phyloP scores from a whole-genome alignment of 2,888 invertebrate species.

The Dryadula phaetusa region DNA sequence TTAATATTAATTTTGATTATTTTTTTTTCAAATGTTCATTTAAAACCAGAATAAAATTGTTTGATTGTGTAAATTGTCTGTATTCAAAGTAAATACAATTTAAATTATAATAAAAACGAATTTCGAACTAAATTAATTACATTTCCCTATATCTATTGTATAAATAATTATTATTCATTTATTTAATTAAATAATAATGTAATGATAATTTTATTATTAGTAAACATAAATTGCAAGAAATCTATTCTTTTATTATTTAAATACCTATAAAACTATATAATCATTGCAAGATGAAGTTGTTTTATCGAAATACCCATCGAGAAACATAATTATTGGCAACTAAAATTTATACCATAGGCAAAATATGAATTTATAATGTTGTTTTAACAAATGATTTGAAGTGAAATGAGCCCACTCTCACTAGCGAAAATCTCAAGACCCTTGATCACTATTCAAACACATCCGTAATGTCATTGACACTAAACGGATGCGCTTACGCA shows the following conservation, averaged over 20 bases:
- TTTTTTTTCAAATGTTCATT: no score
- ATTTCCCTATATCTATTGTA: no score
- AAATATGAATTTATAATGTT: slow-evolving; percentile 17
- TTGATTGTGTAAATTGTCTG: no score
- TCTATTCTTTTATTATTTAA: background rate
- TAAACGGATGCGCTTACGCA: slow-evolving; percentile 74
- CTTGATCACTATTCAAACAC: slow-evolving; percentile 60
- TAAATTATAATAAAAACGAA: no score
- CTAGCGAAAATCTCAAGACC: slow-evolving; percentile 60
- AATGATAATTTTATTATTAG: no score
- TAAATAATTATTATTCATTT: no score
- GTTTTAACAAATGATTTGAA: slow-evolving; percentile 33
- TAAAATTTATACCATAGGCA: background rate
- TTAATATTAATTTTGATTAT: no score
- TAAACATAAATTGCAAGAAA: background rate
- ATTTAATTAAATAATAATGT: no score
- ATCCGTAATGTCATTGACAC: slow-evolving; percentile 80
- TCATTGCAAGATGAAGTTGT: background rate
- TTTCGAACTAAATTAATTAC: no score
- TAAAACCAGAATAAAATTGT: no score
- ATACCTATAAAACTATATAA: background rate
- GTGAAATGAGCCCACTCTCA: slow-evolving; percentile 51
- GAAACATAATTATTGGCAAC: slow-evolving; percentile 6
- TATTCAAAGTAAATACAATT: no score
- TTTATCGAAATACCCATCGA: background rate